Evolutionary conservation across 2,888 invertebrate genomes (phyloP), one percentile per base, ranked within the genome.

Genomic region (Rhimphoctona megacephalus): DNA sequence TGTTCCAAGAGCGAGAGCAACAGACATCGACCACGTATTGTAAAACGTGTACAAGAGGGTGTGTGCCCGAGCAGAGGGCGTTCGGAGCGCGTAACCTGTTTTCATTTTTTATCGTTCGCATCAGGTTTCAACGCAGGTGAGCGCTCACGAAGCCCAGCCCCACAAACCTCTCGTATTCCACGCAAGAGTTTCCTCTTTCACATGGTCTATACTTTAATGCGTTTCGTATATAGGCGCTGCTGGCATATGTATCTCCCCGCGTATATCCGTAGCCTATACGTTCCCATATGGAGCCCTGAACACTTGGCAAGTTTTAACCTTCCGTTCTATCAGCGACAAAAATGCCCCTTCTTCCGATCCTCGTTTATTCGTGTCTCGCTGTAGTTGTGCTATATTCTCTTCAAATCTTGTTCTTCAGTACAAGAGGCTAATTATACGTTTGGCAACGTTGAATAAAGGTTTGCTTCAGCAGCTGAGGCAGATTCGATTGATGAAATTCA

Each of bases 101-200:
- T 92, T 92, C 92, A 93, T 93, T 93, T n/a, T 93, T 93, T 93
- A 93, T 93, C 91, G 91, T 91, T 90, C 89, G 91, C 92, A 91
- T 93, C 93, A 91, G 91, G 93, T 93, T 93, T 92, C 91, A 92
- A 90, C 90, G 92, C 93, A 93, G 93, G 93, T 93, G 93, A 93
- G 39, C 39, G 92, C 90, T 73, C 88, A 88, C 91, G 91, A 90
- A 92, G 92, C 91, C 88, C 88, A 89, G 87, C 85, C 89, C 88
- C 78, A 88, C 89, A 69, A 64, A 76, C 70, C 86, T 81, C 87
- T 83, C 86, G 84, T 85, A 81, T 85, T 87, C 83, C 88, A 83
- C 73, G 36, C 49, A 57, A 81, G 76, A 79, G 85, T 88, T 87
- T 88, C 83, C 87, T 83, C 86, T 84, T 86, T 86, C 87, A 69